These are phyloP conservation scores for Drosophila jambulina DNA, from an alignment of 1,140 invertebrate species.

Conservation along the genomic window DNA sequence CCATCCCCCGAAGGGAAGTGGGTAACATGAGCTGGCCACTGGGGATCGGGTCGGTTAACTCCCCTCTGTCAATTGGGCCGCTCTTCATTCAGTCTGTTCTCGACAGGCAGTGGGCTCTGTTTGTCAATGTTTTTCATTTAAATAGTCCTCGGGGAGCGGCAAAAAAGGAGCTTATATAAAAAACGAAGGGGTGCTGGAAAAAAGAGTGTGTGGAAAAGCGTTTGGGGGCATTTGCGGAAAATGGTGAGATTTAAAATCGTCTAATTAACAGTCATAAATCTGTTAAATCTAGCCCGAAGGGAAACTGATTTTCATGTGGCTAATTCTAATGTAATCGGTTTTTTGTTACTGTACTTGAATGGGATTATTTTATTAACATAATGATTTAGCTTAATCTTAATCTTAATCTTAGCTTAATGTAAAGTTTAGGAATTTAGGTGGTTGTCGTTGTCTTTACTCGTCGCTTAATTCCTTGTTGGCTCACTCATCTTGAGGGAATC, in stretches of 20 bases:
- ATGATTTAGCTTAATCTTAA: no score
- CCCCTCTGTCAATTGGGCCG: constrained; percentile 56
- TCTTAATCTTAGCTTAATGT: no score
- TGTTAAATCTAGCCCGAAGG: background rate
- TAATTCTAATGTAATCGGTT: background rate
- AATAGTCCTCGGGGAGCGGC: constrained; percentile 25
- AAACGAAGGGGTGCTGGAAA: background rate
- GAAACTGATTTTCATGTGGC: constrained; percentile 5
- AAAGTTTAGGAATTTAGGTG: no score
- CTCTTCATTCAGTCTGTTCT: constrained; percentile 53
- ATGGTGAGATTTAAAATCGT: constrained; percentile 10
- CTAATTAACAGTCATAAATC: constrained; percentile 22
- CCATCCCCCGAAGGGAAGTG: background rate
- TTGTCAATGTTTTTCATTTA: constrained; percentile 45
- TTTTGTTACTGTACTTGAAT: background rate
- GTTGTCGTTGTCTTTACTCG: no score
- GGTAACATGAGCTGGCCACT: constrained; percentile 3
- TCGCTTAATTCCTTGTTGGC: no score
- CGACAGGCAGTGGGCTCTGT: constrained; percentile 57
- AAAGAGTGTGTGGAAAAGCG: background rate
- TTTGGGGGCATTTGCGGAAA: constrained; percentile 1
- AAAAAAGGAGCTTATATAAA: background rate
- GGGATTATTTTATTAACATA: background rate
- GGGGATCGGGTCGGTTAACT: background rate
- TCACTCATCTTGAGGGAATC: no score